These are phyloP conservation scores for Marasmarcha lunaedactyla DNA, from an alignment of 2,888 invertebrate genomes.

Conservation along the genomic window DNA sequence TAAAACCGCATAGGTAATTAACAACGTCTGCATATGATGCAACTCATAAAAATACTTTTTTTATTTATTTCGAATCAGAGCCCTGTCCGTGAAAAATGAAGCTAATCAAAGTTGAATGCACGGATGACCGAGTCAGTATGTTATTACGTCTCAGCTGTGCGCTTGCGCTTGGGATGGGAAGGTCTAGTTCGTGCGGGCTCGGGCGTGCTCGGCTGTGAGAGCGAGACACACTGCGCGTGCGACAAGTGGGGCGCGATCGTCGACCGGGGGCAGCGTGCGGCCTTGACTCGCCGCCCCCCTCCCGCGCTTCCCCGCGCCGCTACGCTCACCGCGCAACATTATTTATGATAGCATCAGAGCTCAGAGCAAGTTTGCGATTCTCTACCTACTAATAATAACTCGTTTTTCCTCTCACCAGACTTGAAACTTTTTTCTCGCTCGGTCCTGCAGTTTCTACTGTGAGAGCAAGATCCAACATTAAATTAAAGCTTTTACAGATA, in stretches of 20 bases:
- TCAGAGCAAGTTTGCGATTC: constrained; percentile 61
- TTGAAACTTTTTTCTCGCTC: constrained; percentile 41
- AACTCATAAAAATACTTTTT: too few species aligned
- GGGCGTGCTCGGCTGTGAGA: constrained; percentile 42
- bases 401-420: constrained; percentile 67
- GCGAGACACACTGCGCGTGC: constrained; percentile 41
- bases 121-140: constrained; percentile 71
- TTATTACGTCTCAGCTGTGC: constrained; percentile 69
- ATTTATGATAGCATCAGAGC: constrained; percentile 68
- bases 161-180: constrained; percentile 53
- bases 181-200: constrained; percentile 63
- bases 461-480: constrained; percentile 9
- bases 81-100: constrained; percentile 58
- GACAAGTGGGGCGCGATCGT: constrained; percentile 76
- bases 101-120: constrained; percentile 70
- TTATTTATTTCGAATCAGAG: too few species aligned
- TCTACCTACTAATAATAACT: constrained; percentile 65
- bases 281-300: constrained; percentile 73
- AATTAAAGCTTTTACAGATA: not conserved
- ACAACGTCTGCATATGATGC: too few species aligned
- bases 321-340: constrained; percentile 56
- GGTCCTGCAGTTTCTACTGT: constrained; percentile 12
- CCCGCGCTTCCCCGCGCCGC: constrained; percentile 27
- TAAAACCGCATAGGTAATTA: too few species aligned
- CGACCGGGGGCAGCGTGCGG: constrained; percentile 81